Evolutionary conservation across 2,797 vertebrate genomes (phyloP).

Genomic region (Pseudochirops cupreus): DNA sequence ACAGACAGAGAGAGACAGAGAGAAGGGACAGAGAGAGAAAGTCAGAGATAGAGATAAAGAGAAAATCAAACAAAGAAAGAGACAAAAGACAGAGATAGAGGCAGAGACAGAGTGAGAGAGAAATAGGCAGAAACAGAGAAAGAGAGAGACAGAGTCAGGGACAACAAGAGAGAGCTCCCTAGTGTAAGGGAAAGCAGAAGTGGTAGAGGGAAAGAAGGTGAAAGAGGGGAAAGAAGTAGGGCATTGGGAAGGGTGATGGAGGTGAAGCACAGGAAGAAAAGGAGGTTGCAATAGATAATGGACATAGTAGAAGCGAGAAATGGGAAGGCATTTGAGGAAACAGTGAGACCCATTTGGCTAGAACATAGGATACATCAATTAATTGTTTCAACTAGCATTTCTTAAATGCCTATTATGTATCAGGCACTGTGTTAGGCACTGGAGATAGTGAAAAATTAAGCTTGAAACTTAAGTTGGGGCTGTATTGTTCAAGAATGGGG

Average conservation of each 20-base stretch:
- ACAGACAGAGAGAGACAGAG: too few species aligned
- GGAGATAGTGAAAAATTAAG: background rate
- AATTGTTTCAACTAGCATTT: background rate
- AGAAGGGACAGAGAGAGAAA: too few species aligned
- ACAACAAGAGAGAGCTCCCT: background rate
- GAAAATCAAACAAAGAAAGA: background rate
- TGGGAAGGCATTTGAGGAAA: background rate
- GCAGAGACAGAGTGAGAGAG: background rate
- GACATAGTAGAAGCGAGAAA: background rate
- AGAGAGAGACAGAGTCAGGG: background rate
- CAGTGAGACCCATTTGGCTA: background rate
- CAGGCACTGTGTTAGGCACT: background rate
- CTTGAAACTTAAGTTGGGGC: background rate
- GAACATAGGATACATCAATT: background rate
- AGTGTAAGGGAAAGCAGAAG: background rate
- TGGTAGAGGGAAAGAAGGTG: background rate
- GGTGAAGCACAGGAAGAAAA: background rate
- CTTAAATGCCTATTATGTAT: background rate
- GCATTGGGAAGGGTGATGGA: background rate
- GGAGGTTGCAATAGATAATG: background rate
- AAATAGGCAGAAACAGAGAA: background rate
- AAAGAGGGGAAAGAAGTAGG: background rate
- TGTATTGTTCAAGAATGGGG: background rate
- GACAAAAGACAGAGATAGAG: background rate
- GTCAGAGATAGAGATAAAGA: background rate